These are phyloP conservation scores for Petrophora chlorosata DNA, from an alignment of 2,888 invertebrate genomes.

Conservation along the genomic window DNA sequence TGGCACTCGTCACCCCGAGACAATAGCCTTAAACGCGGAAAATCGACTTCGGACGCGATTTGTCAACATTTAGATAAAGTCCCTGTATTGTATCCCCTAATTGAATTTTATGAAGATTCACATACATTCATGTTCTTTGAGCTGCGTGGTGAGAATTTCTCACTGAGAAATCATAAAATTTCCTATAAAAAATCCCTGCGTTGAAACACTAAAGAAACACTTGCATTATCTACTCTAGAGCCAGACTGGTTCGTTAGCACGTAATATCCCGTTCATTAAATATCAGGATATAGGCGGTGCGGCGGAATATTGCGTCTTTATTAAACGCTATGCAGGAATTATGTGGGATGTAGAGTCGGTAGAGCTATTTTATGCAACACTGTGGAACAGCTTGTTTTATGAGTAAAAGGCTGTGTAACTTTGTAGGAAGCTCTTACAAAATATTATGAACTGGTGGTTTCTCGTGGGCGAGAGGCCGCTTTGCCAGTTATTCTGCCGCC, in stretches of 20 bases:
- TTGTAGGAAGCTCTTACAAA: background rate
- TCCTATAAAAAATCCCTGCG: too few relatives aligned
- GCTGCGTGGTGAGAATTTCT: too few relatives aligned
- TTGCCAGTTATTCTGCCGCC: background rate
- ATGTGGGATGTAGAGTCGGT: conserved; percentile 3
- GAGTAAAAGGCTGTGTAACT: conserved; percentile 1
- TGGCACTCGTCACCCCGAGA: too few relatives aligned
- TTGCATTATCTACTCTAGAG: background rate
- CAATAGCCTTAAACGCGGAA: too few relatives aligned
- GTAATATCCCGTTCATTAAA: conserved; percentile 27
- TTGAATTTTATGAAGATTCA: too few relatives aligned
- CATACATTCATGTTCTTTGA: too few relatives aligned
- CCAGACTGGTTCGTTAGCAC: conserved; percentile 15
- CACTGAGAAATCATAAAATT: too few relatives aligned
- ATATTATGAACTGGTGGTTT: too few relatives aligned
- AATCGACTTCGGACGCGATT: too few relatives aligned
- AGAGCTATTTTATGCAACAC: conserved; percentile 13
- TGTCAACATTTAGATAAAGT: too few relatives aligned
- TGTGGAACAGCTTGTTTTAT: background rate
- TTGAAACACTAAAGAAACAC: background rate
- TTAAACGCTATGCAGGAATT: conserved; percentile 17
- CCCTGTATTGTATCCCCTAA: too few relatives aligned
- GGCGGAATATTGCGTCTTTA: conserved; percentile 24
- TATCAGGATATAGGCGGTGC: conserved; percentile 23
- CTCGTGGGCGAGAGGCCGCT: too few relatives aligned